Conservation (phyloP, 2,797 vertebrate species). For the Sus cebifrons region DNA sequence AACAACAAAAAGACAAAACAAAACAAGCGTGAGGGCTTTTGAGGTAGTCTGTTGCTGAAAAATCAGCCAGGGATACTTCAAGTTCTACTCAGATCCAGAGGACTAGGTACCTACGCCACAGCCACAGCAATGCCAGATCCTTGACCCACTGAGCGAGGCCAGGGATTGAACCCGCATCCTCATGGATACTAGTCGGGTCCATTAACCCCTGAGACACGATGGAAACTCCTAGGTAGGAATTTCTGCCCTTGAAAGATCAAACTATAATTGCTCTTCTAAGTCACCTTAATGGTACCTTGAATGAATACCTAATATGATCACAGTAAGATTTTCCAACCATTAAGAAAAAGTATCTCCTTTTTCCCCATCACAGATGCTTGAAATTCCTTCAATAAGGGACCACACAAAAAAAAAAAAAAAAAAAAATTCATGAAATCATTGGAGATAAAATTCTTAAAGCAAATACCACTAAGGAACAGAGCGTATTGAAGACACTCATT, state of each 20-base stretch:
- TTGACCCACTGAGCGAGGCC: too few species aligned
- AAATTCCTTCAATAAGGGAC: slow-evolving; percentile 28
- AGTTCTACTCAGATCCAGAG: neutral
- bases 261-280: neutral
- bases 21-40: neutral
- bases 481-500: neutral
- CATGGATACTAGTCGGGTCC: too few species aligned
- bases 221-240: too few species aligned
- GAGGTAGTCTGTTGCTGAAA: neutral
- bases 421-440: slow-evolving; percentile 26
- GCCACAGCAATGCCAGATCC: too few species aligned
- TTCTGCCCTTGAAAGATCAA: slow-evolving; percentile 46
- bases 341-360: neutral
- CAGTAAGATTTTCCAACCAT: neutral
- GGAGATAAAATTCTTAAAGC: slow-evolving; percentile 14
- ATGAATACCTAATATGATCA: slow-evolving; percentile 5
- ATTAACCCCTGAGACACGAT: too few species aligned
- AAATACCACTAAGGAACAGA: neutral
- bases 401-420: neutral
- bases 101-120: too few species aligned
- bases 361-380: neutral
- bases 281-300: neutral
- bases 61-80: neutral
- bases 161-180: too few species aligned
- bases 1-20: too few species aligned